phyloP scores from a whole-genome alignment of 1,140 invertebrate genomes.

The Drosophila mayri region DNA sequence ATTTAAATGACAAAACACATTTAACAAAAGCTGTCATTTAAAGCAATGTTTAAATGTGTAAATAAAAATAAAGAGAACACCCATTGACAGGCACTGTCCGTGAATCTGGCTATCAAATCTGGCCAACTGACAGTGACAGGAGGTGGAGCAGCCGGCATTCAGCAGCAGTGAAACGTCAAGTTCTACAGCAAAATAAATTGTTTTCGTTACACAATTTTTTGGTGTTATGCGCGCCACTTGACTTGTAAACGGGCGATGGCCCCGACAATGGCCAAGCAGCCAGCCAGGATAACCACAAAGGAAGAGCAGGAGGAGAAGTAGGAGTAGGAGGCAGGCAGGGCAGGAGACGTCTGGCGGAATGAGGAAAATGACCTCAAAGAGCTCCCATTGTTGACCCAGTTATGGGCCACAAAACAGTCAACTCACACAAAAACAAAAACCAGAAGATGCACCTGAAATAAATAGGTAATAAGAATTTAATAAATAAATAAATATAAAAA shows the following conservation, averaged over 20 bases:
- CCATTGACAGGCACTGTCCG: constrained; percentile 36
- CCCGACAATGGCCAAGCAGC: constrained; percentile 31
- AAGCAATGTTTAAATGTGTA: constrained; percentile 42
- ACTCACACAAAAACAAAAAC: constrained; percentile 61
- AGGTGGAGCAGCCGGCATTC: constrained; percentile 1
- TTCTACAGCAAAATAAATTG: constrained; percentile 76
- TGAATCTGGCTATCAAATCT: constrained; percentile 67
- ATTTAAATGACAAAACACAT: constrained; percentile 35
- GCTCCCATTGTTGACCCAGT: constrained; percentile 75
- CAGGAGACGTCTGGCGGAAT: neutral
- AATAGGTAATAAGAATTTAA: neutral
- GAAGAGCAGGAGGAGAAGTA: neutral
- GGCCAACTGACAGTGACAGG: constrained; percentile 60
- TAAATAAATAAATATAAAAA: too few species aligned
- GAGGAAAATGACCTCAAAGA: constrained; percentile 29
- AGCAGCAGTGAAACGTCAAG: constrained; percentile 37
- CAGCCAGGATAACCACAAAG: constrained; percentile 46
- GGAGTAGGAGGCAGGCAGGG: neutral
- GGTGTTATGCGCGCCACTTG: constrained; percentile 75
- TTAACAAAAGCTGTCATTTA: neutral
- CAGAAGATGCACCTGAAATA: constrained; percentile 23
- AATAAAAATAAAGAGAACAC: constrained; percentile 53
- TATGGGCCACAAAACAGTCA: constrained; percentile 73
- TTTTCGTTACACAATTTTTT: constrained; percentile 78
- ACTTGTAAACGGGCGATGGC: constrained; percentile 74